These are phyloP conservation scores for Tillus elongatus DNA, from an alignment of 2,888 invertebrate species.

Conservation along the genomic window DNA sequence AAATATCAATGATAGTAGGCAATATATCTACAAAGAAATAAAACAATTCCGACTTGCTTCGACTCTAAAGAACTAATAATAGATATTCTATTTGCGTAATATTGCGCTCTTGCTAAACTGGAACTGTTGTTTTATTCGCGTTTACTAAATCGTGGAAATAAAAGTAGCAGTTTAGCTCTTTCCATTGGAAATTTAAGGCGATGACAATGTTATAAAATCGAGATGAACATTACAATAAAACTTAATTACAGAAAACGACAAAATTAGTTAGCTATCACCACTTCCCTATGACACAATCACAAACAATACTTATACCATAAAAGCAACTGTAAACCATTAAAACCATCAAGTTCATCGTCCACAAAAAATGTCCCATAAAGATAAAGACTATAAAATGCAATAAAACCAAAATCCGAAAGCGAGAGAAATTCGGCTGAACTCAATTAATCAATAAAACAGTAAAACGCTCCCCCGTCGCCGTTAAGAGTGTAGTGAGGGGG, in stretches of 20 bases:
- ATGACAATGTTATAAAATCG: too few relatives aligned
- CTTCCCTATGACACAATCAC: conserved; percentile 33
- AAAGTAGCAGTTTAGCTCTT: too few relatives aligned
- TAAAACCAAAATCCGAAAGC: conserved; percentile 39
- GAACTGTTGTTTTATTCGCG: too few relatives aligned
- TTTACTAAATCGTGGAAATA: too few relatives aligned
- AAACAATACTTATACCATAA: conserved; percentile 30
- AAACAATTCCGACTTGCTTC: too few relatives aligned
- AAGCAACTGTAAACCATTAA: conserved; percentile 27
- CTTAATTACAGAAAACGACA: conserved; percentile 35
- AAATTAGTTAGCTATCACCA: conserved; percentile 35
- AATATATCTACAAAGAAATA: too few relatives aligned
- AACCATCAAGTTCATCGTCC: conserved; percentile 27
- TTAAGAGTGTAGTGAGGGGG: conserved; percentile 35
- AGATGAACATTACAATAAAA: conserved; percentile 31
- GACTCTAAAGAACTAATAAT: too few relatives aligned
- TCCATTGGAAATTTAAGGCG: too few relatives aligned
- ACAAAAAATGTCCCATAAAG: conserved; percentile 35
- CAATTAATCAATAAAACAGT: conserved; percentile 45
- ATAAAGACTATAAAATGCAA: conserved; percentile 40
- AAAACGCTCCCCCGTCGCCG: conserved; percentile 42
- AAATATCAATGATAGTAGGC: too few relatives aligned
- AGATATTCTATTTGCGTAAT: too few relatives aligned
- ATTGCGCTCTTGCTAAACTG: too few relatives aligned
- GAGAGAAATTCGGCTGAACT: conserved; percentile 41